These are phyloP conservation scores for Drosophila littoralis DNA, from an alignment of 1,140 invertebrate genomes.

Conservation along the genomic window DNA sequence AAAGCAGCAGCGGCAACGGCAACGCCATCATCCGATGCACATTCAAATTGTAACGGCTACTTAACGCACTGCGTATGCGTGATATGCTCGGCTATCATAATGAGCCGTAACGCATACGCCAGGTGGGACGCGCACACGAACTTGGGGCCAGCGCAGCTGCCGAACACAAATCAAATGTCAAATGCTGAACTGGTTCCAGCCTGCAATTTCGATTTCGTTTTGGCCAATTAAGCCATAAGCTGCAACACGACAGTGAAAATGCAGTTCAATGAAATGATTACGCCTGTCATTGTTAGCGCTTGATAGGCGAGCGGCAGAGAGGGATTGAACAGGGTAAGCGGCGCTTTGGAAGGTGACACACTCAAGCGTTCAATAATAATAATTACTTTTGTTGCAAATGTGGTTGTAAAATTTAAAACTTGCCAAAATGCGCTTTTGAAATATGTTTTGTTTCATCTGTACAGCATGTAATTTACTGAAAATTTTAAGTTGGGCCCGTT, in stretches of 20 bases:
- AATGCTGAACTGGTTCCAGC: slow-evolving; percentile 57
- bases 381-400: too few relatives aligned
- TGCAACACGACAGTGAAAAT: slow-evolving; percentile 37
- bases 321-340: too few relatives aligned
- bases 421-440: too few relatives aligned
- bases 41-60: slow-evolving; percentile 71
- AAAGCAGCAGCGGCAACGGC: slow-evolving; percentile 37
- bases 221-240: slow-evolving; percentile 75
- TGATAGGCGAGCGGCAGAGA: too few relatives aligned
- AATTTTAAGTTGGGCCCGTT: too few relatives aligned
- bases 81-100: slow-evolving; percentile 55
- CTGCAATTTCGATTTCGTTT: slow-evolving; percentile 52
- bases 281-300: slow-evolving; percentile 4
- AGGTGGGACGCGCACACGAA: slow-evolving; percentile 17
- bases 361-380: too few relatives aligned
- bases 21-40: slow-evolving; percentile 24
- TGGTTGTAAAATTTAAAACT: too few relatives aligned
- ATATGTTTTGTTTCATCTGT: too few relatives aligned
- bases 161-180: slow-evolving; percentile 41
- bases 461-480: too few relatives aligned
- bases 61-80: slow-evolving; percentile 73
- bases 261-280: slow-evolving; percentile 72
- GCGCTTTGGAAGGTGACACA: too few relatives aligned
- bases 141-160: neutral
- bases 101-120: slow-evolving; percentile 40